These are phyloP conservation scores for Pycnonotus jocosus DNA, from an alignment of 2,113 vertebrate species.

Conservation along the genomic window DNA sequence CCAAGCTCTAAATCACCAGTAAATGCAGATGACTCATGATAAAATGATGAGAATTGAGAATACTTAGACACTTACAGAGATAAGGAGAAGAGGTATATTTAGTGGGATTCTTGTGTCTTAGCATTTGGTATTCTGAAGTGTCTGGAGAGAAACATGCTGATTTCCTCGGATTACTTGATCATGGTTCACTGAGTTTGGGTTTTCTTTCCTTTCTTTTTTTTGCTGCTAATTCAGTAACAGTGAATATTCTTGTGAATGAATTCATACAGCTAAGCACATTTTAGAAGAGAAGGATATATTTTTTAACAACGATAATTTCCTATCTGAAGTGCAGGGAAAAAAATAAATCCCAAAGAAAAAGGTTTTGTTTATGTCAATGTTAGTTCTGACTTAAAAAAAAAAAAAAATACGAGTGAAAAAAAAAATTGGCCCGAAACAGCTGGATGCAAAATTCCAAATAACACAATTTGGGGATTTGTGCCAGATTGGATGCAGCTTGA, in stretches of 20 bases:
- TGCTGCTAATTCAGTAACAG: slow-evolving; percentile 2
- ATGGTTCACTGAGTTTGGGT: slow-evolving; percentile 54
- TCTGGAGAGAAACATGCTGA: slow-evolving; percentile 42
- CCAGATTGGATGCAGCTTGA: background rate
- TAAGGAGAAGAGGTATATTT: background rate
- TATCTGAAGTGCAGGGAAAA: background rate
- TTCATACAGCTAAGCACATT: background rate
- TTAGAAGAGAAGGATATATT: background rate
- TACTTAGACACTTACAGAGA: background rate
- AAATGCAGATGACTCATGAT: background rate
- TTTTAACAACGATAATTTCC: background rate
- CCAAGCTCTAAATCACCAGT: slow-evolving; percentile 17
- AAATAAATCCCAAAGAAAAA: no score
- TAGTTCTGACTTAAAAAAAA: background rate
- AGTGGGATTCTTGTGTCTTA: slow-evolving; percentile 26
- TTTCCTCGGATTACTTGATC: slow-evolving; percentile 42
- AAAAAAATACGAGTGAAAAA: background rate
- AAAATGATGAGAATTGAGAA: slow-evolving; percentile 1
- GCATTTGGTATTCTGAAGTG: slow-evolving; percentile 7
- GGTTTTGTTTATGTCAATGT: background rate
- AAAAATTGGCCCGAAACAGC: background rate
- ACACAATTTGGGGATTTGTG: background rate
- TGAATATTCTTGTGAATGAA: background rate
- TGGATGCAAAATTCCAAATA: background rate
- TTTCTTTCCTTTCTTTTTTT: background rate